A percentile compares a stretch with the other conserved stretches of the same genome.
Conservation (phyloP, 2,888 invertebrate species). For the Cataglyphis albicans region DNA sequence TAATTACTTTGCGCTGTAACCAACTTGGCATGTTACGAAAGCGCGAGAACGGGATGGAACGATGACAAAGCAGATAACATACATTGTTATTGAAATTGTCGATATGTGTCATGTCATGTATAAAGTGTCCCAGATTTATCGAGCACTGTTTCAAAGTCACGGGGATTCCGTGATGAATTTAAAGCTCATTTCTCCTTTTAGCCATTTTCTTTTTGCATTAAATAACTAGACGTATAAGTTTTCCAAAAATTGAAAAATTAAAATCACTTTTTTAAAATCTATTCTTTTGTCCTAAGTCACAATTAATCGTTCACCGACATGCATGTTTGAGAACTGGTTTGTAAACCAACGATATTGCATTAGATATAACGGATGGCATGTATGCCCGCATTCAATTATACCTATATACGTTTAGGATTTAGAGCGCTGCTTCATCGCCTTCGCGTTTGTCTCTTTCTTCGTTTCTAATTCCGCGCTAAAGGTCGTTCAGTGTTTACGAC, state of each 20-base stretch:
- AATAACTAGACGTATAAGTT: conserved; percentile 71
- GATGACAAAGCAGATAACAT: conserved; percentile 33
- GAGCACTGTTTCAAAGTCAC: background rate
- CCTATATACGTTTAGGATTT: conserved; percentile 4
- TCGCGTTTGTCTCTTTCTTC: background rate
- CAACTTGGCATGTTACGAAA: conserved; percentile 41
- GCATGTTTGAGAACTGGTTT: conserved; percentile 76
- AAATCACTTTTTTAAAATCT: conserved; percentile 17
- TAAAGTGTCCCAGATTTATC: background rate
- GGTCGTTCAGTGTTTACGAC: conserved; percentile 7
- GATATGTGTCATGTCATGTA: conserved; percentile 3
- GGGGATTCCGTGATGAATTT: background rate
- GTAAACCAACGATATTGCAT: conserved; percentile 81
- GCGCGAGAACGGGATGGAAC: conserved; percentile 25
- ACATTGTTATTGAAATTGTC: conserved; percentile 32
- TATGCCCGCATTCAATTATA: conserved; percentile 35
- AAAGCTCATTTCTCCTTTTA: conserved; percentile 65
- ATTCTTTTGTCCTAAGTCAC: conserved; percentile 56
- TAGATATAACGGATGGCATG: conserved; percentile 77
- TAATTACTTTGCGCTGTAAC: conserved; percentile 35
- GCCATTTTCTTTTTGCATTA: conserved; percentile 78
- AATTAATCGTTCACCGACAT: conserved; percentile 76
- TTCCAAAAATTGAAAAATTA: conserved; percentile 15
- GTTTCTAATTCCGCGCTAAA: conserved; percentile 27
- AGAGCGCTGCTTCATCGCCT: conserved; percentile 14